phyloP scores from a whole-genome alignment of 2,797 vertebrate species.

The Poliocrania exsul region DNA sequence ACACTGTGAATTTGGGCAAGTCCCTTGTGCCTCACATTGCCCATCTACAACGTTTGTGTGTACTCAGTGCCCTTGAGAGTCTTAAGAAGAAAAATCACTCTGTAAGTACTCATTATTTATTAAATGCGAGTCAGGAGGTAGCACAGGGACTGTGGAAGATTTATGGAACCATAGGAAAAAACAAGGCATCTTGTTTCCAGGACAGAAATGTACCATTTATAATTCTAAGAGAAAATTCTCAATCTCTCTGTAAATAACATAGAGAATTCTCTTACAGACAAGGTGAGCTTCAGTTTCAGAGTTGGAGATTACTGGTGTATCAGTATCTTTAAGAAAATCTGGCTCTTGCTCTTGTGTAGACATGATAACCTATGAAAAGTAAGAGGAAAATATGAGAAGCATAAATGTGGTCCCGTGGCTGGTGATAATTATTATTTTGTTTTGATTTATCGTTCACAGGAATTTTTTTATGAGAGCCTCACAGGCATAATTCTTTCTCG shows the following conservation, averaged over 20 bases:
- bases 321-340: slow-evolving; percentile 40
- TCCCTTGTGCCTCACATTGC: not conserved
- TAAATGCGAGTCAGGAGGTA: not conserved
- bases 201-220: not conserved
- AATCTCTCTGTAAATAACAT: not conserved
- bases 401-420: slow-evolving; percentile 63
- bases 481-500: slow-evolving; percentile 68
- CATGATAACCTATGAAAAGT: slow-evolving; percentile 55
- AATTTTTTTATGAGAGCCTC: slow-evolving; percentile 74
- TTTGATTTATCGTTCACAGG: slow-evolving; percentile 72
- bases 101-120: not conserved
- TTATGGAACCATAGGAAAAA: not conserved
- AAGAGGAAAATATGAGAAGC: slow-evolving; percentile 63
- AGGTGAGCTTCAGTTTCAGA: not conserved
- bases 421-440: slow-evolving; percentile 86
- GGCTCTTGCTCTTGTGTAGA: slow-evolving; percentile 56
- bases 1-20: not conserved
- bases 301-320: not conserved
- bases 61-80: not conserved
- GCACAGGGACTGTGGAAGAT: not conserved
- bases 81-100: not conserved
- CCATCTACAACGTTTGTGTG: not conserved
- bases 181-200: not conserved
- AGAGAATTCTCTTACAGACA: not conserved
- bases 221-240: not conserved